Base-by-base conservation (phyloP, 2,113 vertebrate species). In the Patagioenas fasciata region DNA sequence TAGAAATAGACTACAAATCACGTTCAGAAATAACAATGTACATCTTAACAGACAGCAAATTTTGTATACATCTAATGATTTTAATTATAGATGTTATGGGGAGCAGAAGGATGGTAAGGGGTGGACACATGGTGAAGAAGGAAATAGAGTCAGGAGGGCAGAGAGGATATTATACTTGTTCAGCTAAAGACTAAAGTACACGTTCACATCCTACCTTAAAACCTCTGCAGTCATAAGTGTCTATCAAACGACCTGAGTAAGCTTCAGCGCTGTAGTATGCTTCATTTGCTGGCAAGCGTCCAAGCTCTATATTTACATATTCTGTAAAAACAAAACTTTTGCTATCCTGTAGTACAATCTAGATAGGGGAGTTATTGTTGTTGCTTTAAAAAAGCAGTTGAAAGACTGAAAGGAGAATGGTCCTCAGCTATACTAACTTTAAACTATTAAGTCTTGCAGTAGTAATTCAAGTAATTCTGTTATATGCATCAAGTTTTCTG, bases 351-450 rank as follows among this genome's bases (percentile, higher is more conserved):
- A 72, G 57, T 36, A 31, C 26, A 44, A 2, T 51, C 16, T 57
- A n/a, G 14, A 24, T 16, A 62, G 31, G 21, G 12, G 78, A 18
- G 24, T 77, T 75, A 61, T 62, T 85, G n/a, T 36, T 91, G 34
- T 64, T 64, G 32, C 48, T 90, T 84, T 5, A 72, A 47, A 42
- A 77, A 21, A 74, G 20, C 6, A n/a, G 4, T 5, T 54, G 38
- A 84, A 91, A 79, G 25, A 31, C 21, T 48, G 71, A 88, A 91
- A 90, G 53, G 19, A 94, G 88, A 85, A 88, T 82, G 32, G 38
- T 85, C 31, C 44, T 87, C 1, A 18, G 44, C 24, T 44, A 13
- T 36, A 53, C 64, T 84, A 91, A 93, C 88, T 81, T 32, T 65
- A 57, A 75, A 29, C 51, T 80, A 56, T 53, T 87, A 91, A 82